phyloP scores from a whole-genome alignment of 2,797 vertebrate species.

The Thalassophryne amazonica region DNA sequence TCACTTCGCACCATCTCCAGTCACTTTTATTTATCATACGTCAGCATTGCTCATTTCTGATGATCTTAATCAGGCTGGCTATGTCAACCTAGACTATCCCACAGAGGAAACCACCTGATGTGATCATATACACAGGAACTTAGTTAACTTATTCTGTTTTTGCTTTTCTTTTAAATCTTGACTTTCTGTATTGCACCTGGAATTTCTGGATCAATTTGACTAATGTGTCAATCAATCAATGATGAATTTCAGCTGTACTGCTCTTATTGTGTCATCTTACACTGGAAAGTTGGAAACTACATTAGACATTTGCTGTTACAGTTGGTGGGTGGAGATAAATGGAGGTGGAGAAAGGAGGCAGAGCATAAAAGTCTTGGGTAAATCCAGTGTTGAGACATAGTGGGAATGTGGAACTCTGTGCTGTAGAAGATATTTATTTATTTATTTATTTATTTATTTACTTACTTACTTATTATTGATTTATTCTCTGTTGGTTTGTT shows the following conservation, averaged over 20 bases:
- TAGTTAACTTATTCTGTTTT: background rate
- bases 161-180: background rate
- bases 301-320: slow-evolving; percentile 40
- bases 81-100: background rate
- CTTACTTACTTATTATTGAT: background rate
- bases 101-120: background rate
- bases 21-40: background rate
- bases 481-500: background rate
- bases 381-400: slow-evolving; percentile 11
- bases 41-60: background rate
- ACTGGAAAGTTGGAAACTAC: slow-evolving; percentile 21
- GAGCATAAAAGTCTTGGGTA: slow-evolving; percentile 13
- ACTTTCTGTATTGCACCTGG: background rate
- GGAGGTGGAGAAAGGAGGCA: slow-evolving; percentile 20
- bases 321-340: slow-evolving; percentile 41
- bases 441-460: background rate
- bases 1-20: background rate
- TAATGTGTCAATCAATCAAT: background rate
- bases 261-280: background rate
- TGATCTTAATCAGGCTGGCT: background rate
- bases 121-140: too few relatives aligned
- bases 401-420: slow-evolving; percentile 5
- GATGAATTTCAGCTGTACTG: background rate
- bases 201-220: background rate
- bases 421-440: background rate